Evolutionary conservation across 2,888 invertebrate species (phyloP).

Genomic region (Eurytoma adleriae): DNA sequence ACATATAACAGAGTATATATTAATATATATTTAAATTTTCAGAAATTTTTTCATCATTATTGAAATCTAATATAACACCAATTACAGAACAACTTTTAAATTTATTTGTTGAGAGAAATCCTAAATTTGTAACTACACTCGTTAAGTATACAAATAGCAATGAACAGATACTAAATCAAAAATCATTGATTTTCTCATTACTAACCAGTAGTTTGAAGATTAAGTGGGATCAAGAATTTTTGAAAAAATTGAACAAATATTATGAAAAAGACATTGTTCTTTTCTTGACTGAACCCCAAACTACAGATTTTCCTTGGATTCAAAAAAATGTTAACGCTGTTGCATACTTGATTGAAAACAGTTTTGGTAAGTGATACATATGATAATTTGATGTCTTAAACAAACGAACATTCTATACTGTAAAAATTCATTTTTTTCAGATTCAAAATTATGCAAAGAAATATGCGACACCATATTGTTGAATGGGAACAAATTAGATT

Average conservation of each 20-base stretch:
- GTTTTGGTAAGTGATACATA: slow-evolving; percentile 63
- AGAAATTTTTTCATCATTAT: slow-evolving; percentile 63
- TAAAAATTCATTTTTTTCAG: slow-evolving; percentile 57
- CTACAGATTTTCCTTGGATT: slow-evolving; percentile 64
- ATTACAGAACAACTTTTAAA: slow-evolving; percentile 79
- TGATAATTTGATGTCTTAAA: background rate
- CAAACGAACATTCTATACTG: background rate
- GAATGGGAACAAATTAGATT: slow-evolving; percentile 69
- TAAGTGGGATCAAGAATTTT: slow-evolving; percentile 76
- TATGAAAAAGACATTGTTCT: slow-evolving; percentile 82
- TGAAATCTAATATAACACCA: slow-evolving; percentile 60
- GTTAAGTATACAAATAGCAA: slow-evolving; percentile 75
- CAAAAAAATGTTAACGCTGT: slow-evolving; percentile 79
- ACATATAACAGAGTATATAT: background rate
- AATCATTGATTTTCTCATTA: slow-evolving; percentile 82
- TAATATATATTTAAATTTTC: slow-evolving; percentile 51
- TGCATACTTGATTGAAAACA: slow-evolving; percentile 78
- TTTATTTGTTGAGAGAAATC: slow-evolving; percentile 79
- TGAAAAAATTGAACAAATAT: slow-evolving; percentile 79
- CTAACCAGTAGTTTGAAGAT: slow-evolving; percentile 75
- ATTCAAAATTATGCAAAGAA: slow-evolving; percentile 62
- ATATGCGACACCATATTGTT: slow-evolving; percentile 65
- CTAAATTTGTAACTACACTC: slow-evolving; percentile 76
- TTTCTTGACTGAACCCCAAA: slow-evolving; percentile 66
- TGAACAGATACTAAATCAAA: slow-evolving; percentile 78